phyloP scores from a whole-genome alignment of 2,113 vertebrate species.

The Calidris pugnax region DNA sequence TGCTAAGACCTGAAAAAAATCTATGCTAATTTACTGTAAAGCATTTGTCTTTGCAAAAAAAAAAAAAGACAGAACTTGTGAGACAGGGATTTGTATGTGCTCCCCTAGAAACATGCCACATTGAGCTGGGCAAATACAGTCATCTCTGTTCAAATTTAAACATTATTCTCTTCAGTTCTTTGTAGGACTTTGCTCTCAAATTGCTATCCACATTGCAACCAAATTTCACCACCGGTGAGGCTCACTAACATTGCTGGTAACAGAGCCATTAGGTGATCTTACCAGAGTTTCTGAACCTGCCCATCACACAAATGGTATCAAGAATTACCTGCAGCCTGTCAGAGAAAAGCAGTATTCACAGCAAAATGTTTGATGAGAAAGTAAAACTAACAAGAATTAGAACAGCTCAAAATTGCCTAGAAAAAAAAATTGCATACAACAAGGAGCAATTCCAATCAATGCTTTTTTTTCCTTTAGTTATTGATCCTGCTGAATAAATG shows the following conservation, averaged over 20 bases:
- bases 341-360: neutral
- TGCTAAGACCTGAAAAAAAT: neutral
- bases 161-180: neutral
- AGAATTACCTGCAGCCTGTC: neutral
- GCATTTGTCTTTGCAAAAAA: neutral
- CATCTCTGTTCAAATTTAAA: neutral
- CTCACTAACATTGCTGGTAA: neutral
- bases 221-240: neutral
- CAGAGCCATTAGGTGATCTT: neutral
- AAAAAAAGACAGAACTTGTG: neutral
- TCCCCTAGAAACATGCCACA: neutral
- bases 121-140: neutral
- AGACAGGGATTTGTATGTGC: neutral
- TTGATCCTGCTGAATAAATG: neutral
- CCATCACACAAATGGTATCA: neutral
- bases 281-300: neutral
- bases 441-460: neutral
- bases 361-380: neutral
- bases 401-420: neutral
- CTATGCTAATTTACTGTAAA: neutral
- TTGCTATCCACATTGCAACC: neutral
- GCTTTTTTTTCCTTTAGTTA: neutral
- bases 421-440: neutral
- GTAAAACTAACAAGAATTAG: neutral
- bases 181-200: neutral